These are phyloP conservation scores for Danaus melanippus DNA, from an alignment of 1,140 invertebrate species.

Conservation along the genomic window DNA sequence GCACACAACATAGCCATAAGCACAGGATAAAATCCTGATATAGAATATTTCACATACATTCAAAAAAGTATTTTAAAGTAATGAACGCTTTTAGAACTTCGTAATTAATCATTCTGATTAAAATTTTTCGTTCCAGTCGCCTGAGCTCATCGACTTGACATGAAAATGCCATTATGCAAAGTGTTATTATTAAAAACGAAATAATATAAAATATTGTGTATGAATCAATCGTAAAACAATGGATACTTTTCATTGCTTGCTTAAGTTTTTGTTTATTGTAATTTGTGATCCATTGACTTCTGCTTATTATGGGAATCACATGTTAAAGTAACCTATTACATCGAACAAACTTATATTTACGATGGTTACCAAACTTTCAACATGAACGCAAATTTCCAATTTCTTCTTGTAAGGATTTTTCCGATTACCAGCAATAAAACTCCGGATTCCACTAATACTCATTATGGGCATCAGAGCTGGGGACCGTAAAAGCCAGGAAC, in stretches of 20 bases:
- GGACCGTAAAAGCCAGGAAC: conserved; percentile 48
- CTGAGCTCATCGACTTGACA: conserved; percentile 9
- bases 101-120: conserved; percentile 23
- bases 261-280: too few species aligned
- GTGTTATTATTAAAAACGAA: background rate
- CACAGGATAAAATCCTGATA: too few species aligned
- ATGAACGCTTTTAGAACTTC: conserved; percentile 12
- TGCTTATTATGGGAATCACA: too few species aligned
- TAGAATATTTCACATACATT: too few species aligned
- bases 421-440: conserved; percentile 15
- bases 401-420: conserved; percentile 12
- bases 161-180: conserved; percentile 10
- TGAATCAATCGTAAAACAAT: too few species aligned
- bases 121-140: conserved; percentile 7
- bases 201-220: too few species aligned
- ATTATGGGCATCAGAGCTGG: conserved; percentile 11
- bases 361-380: conserved; percentile 6
- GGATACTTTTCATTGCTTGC: too few species aligned
- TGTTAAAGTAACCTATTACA: background rate
- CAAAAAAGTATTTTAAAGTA: conserved; percentile 9
- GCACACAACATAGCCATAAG: too few species aligned
- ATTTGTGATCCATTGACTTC: too few species aligned
- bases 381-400: conserved; percentile 4
- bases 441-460: conserved; percentile 18
- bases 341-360: conserved; percentile 1